Conservation (phyloP, 1,140 invertebrate genomes). For the Drosophila neocordata region DNA sequence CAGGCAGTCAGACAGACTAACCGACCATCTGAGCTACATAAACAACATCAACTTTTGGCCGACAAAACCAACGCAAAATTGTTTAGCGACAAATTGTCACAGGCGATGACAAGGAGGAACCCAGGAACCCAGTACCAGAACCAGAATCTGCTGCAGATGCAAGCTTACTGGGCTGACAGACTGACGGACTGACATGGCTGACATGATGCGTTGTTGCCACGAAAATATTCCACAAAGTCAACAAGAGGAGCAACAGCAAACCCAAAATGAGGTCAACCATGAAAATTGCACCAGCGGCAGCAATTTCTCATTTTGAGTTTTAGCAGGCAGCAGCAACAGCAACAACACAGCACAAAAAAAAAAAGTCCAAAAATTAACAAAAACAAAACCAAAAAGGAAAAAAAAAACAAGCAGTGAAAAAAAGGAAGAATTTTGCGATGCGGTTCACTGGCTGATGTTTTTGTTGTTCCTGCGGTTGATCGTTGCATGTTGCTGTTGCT, state of each 20-base stretch:
- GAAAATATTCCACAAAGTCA: conserved; percentile 75
- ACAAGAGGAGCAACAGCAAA: conserved; percentile 46
- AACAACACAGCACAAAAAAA: conserved; percentile 35
- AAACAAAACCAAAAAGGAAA: conserved; percentile 4
- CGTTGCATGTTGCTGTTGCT: conserved; percentile 37
- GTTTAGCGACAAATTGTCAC: conserved; percentile 78
- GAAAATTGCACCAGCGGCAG: conserved; percentile 75
- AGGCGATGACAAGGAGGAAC: conserved; percentile 62
- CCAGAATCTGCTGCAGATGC: conserved; percentile 5
- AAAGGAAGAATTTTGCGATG: conserved; percentile 61
- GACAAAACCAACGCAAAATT: conserved; percentile 48
- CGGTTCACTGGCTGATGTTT: conserved; percentile 43
- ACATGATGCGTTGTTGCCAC: conserved; percentile 63
- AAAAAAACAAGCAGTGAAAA: conserved; percentile 22
- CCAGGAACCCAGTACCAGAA: conserved; percentile 14
- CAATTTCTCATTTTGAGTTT: conserved; percentile 80
- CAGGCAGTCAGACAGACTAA: neutral
- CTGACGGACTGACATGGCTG: conserved; percentile 25
- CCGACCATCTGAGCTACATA: conserved; percentile 35
- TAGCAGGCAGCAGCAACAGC: conserved; percentile 61
- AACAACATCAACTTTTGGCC: conserved; percentile 60
- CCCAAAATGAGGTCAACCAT: conserved; percentile 75
- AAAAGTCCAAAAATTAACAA: conserved; percentile 26
- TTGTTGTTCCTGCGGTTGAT: conserved; percentile 45
- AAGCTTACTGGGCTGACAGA: neutral